Percentiles rank a stretch among this genome's conserved stretches.
Conservation (phyloP, 2,113 vertebrate species). For the western clawed frog (Xenopus tropicalis) region DNA sequence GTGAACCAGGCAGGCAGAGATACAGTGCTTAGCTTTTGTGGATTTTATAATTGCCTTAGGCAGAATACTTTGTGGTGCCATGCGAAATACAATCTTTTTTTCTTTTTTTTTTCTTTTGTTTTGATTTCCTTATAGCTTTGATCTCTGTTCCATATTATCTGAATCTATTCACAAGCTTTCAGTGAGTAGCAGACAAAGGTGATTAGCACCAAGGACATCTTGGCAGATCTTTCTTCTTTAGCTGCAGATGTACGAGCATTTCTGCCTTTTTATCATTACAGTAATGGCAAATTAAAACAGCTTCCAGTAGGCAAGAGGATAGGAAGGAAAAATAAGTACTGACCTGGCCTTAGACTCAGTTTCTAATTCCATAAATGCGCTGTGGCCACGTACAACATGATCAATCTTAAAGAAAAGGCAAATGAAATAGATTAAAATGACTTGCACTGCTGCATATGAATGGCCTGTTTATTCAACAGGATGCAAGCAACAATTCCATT, state of each 20-base stretch:
- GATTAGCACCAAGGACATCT: slow-evolving; percentile 11
- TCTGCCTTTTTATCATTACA: slow-evolving; percentile 25
- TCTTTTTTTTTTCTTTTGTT: slow-evolving; percentile 20
- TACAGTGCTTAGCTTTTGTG: background rate
- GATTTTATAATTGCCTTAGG: background rate
- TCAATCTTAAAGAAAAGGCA: slow-evolving; percentile 77
- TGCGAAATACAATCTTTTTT: slow-evolving; percentile 22
- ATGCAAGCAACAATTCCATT: too few relatives aligned
- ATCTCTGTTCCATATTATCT: slow-evolving; percentile 39
- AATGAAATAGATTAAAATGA: slow-evolving; percentile 5
- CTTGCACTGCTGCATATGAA: background rate
- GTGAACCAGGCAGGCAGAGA: background rate
- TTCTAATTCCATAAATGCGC: slow-evolving; percentile 76
- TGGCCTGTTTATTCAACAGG: slow-evolving; percentile 15
- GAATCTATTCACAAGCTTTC: slow-evolving; percentile 37
- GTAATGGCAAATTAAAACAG: slow-evolving; percentile 28
- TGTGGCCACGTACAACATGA: slow-evolving; percentile 80
- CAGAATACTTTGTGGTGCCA: slow-evolving; percentile 24
- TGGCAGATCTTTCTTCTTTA: slow-evolving; percentile 25
- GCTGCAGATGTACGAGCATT: background rate
- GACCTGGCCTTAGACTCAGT: slow-evolving; percentile 76
- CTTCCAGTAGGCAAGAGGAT: slow-evolving; percentile 18
- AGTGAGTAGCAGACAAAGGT: slow-evolving; percentile 38
- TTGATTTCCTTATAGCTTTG: background rate
- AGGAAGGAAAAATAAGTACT: slow-evolving; percentile 17